A percentile compares a stretch with the other conserved stretches of the same genome.
These are phyloP conservation scores for Nyctibius bracteatus DNA, from an alignment of 2,113 vertebrate genomes.

Conservation along the genomic window DNA sequence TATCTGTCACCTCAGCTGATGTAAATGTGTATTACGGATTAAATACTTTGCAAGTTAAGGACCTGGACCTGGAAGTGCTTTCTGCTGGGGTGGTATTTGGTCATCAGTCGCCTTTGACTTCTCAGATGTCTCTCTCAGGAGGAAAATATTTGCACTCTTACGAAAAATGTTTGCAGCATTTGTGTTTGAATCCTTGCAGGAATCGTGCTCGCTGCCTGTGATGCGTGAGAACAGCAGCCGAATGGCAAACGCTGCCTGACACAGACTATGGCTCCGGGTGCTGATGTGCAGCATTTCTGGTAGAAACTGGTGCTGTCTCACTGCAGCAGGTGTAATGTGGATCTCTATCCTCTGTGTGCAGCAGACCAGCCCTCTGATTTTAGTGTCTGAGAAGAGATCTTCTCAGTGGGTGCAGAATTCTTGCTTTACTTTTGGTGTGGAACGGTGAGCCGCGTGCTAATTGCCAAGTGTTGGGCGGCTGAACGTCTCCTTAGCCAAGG, in stretches of 20 bases:
- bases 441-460: fast-evolving
- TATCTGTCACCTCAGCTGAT: background rate
- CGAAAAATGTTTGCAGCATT: background rate
- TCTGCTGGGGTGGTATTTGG: background rate
- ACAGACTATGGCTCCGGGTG: background rate
- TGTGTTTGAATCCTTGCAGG: background rate
- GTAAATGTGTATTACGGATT: background rate
- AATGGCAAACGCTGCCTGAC: background rate
- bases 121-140: background rate
- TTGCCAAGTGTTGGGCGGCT: background rate
- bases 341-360: fast-evolving
- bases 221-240: background rate
- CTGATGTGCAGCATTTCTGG: fast-evolving
- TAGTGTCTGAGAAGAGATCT: background rate
- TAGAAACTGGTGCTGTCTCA: background rate
- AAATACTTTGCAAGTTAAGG: background rate
- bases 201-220: fast-evolving
- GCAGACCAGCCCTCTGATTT: background rate
- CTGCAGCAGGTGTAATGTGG: background rate
- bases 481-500: background rate
- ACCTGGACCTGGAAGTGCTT: background rate
- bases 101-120: background rate
- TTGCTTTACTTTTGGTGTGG: background rate
- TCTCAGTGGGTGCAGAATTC: background rate
- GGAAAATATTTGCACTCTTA: background rate